Percentiles rank a stretch among this genome's conserved stretches.
phyloP scores from a whole-genome alignment of 2,888 invertebrate genomes.

The Phasia obesa region DNA sequence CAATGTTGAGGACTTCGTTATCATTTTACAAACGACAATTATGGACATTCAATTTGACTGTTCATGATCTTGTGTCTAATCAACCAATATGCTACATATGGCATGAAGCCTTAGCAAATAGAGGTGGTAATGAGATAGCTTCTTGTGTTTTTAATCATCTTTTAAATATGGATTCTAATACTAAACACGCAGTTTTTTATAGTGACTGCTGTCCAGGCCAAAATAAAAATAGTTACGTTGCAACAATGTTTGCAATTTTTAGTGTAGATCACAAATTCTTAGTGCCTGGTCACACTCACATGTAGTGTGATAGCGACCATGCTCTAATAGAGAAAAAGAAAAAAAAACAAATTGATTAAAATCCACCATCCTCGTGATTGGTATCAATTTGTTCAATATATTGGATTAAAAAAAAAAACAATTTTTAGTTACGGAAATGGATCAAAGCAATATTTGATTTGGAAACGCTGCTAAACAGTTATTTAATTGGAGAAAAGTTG shows the following conservation, averaged over 20 bases:
- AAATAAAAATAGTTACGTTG: conserved; percentile 13
- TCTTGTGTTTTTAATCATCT: too few relatives aligned
- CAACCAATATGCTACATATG: conserved; percentile 50
- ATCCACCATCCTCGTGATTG: too few relatives aligned
- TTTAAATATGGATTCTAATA: conserved; percentile 15
- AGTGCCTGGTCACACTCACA: conserved; percentile 40
- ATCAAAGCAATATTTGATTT: not conserved
- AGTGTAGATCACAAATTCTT: conserved; percentile 9
- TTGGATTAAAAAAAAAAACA: too few relatives aligned
- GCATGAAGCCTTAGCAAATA: too few relatives aligned
- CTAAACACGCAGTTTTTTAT: conserved; percentile 51
- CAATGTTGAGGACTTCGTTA: too few relatives aligned
- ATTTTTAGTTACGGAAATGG: too few relatives aligned
- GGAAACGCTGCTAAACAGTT: not conserved
- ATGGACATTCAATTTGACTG: conserved; percentile 55
- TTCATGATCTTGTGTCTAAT: conserved; percentile 40
- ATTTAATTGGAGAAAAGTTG: conserved; percentile 18
- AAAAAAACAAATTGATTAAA: too few relatives aligned
- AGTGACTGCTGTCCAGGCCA: conserved; percentile 23
- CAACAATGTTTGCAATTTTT: conserved; percentile 54
- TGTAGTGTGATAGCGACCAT: conserved; percentile 2
- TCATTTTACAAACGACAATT: conserved; percentile 34
- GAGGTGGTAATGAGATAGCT: too few relatives aligned
- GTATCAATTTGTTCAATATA: too few relatives aligned
- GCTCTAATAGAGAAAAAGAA: conserved; percentile 41